Evolutionary conservation across 2,888 invertebrate genomes (phyloP).

Genomic region (Azorinus chamasolen): DNA sequence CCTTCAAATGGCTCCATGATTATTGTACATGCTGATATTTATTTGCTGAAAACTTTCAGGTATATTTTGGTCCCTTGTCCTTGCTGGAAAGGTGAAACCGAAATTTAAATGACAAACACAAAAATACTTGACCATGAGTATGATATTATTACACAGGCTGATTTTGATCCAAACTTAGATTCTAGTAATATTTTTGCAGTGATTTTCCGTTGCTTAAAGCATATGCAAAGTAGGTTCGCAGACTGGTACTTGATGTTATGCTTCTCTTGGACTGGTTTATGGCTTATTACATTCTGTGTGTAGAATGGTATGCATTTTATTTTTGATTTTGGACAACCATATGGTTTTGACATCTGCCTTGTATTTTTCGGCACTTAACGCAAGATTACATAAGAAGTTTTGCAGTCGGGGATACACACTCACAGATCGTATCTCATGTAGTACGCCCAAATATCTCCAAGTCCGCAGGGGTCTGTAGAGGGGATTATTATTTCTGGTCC

Average conservation of each 20-base stretch:
- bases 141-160: too few species aligned
- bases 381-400: slow-evolving; percentile 63
- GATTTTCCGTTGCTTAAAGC: too few species aligned
- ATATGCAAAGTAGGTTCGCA: slow-evolving; percentile 4
- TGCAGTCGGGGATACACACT: slow-evolving; percentile 51
- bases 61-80: too few species aligned
- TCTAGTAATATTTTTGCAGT: too few species aligned
- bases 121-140: too few species aligned
- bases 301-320: slow-evolving; percentile 40
- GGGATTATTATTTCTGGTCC: not conserved
- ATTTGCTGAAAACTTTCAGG: too few species aligned
- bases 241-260: slow-evolving; percentile 22
- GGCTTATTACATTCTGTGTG: slow-evolving; percentile 25
- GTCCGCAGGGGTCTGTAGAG: slow-evolving; percentile 44
- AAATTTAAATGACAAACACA: too few species aligned
- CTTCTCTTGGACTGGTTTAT: slow-evolving; percentile 49
- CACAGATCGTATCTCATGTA: slow-evolving; percentile 47
- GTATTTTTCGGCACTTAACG: slow-evolving; percentile 65
- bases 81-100: too few species aligned
- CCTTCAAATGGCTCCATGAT: too few species aligned
- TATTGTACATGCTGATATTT: too few species aligned
- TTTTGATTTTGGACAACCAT: slow-evolving; percentile 59
- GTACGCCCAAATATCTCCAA: slow-evolving; percentile 38
- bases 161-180: not conserved
- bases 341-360: slow-evolving; percentile 67